Conservation (phyloP, 2,797 vertebrate species). For the Geotrypetes seraphini region DNA sequence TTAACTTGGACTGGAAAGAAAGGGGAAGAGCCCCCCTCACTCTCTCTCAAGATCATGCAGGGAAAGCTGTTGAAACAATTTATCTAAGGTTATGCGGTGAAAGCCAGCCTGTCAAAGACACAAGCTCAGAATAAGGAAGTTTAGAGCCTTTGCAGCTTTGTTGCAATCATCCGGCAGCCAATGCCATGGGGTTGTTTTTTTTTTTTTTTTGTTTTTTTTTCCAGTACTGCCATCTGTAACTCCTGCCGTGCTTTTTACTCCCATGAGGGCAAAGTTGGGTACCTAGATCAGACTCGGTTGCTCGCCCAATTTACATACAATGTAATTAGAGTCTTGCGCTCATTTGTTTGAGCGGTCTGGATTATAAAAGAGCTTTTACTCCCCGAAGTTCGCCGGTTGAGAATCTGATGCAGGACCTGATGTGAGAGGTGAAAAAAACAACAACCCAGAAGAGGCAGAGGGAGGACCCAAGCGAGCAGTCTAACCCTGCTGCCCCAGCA, state of each 20-base stretch:
- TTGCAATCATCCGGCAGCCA: too few relatives aligned
- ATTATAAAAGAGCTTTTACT: constrained; percentile 33
- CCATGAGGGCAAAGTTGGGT: too few relatives aligned
- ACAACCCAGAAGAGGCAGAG: constrained; percentile 30
- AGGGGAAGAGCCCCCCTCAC: constrained; percentile 6
- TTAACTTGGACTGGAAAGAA: constrained; percentile 17
- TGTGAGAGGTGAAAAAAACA: constrained; percentile 46
- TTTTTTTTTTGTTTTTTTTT: too few relatives aligned
- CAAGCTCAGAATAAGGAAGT: too few relatives aligned
- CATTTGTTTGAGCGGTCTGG: constrained; percentile 15
- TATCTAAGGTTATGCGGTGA: too few relatives aligned
- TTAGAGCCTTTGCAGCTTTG: too few relatives aligned
- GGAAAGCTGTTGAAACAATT: too few relatives aligned
- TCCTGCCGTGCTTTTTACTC: too few relatives aligned
- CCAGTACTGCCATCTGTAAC: too few relatives aligned
- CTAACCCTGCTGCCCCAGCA: constrained; percentile 40
- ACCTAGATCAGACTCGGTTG: too few relatives aligned
- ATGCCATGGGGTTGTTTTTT: too few relatives aligned
- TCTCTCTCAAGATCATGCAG: background rate
- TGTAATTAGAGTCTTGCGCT: constrained; percentile 33
- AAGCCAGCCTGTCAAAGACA: too few relatives aligned
- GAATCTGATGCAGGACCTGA: constrained; percentile 25
- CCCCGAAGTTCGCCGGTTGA: constrained; percentile 21
- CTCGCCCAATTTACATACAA: constrained; percentile 55
- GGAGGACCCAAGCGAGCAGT: background rate